These are phyloP conservation scores for Drosophila murphyi DNA, from an alignment of 1,140 invertebrate genomes.

Conservation along the genomic window DNA sequence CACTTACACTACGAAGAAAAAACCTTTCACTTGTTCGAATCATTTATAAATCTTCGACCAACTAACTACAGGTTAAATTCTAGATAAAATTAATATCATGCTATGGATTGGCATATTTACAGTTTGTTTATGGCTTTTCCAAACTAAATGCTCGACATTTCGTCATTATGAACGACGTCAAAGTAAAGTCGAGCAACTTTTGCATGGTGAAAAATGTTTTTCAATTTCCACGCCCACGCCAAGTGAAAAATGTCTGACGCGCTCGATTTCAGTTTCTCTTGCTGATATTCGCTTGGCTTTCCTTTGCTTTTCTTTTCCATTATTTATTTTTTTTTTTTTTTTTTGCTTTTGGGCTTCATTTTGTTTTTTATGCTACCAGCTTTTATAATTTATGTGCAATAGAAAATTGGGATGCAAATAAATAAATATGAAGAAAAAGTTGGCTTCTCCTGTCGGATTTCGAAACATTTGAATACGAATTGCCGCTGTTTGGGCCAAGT, in stretches of 20 bases:
- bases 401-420: conserved; percentile 49
- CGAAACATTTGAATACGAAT: conserved; percentile 41
- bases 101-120: conserved; percentile 35
- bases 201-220: conserved; percentile 77
- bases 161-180: conserved; percentile 80
- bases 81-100: conserved; percentile 24
- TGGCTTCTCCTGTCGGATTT: conserved; percentile 10
- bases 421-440: conserved; percentile 40
- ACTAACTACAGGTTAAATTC: conserved; percentile 32
- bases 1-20: too few relatives aligned
- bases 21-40: too few relatives aligned
- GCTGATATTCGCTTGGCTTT: conserved; percentile 1
- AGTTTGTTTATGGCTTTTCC: conserved; percentile 70
- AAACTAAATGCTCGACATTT: conserved; percentile 67
- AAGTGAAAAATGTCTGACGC: conserved; percentile 58
- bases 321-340: conserved; percentile 2
- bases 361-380: conserved; percentile 64
- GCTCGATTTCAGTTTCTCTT: conserved; percentile 56
- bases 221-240: conserved; percentile 57
- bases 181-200: conserved; percentile 61
- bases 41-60: not conserved
- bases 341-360: conserved; percentile 13
- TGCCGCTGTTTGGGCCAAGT: conserved; percentile 29
- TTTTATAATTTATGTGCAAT: conserved; percentile 69
- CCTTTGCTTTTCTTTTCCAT: conserved; percentile 8